phyloP scores from a whole-genome alignment of 2,797 vertebrate species.

The Pterois miles region DNA sequence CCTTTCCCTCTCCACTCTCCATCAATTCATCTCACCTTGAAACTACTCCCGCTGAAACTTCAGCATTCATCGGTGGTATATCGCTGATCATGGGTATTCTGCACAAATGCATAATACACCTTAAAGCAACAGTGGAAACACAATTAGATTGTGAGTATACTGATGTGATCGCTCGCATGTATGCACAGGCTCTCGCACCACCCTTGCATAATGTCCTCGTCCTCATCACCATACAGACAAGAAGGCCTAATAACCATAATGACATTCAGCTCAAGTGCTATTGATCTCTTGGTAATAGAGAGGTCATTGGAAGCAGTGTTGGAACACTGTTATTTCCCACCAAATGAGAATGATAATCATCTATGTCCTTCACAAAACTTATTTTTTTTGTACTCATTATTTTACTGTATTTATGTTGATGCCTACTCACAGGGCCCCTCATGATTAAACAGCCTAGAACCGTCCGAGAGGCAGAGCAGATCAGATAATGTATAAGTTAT shows the following conservation, averaged over 20 bases:
- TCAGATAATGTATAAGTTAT: not conserved
- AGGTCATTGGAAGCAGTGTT: conserved; percentile 44
- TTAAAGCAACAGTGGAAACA: conserved; percentile 36
- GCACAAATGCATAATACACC: conserved; percentile 28
- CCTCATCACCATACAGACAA: conserved; percentile 69
- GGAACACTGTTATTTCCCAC: conserved; percentile 38
- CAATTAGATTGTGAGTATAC: conserved; percentile 43
- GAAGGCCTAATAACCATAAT: conserved; percentile 73
- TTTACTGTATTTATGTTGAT: conserved; percentile 28
- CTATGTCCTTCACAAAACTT: conserved; percentile 39
- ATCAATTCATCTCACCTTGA: conserved; percentile 56
- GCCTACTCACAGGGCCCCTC: conserved; percentile 5
- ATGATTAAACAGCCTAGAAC: conserved; percentile 12
- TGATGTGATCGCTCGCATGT: conserved; percentile 37
- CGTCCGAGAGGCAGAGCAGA: not conserved
- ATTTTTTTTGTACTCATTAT: conserved; percentile 38
- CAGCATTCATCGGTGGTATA: conserved; percentile 21
- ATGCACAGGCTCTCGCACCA: conserved; percentile 14
- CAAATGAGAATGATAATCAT: conserved; percentile 54
- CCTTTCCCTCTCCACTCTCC: conserved; percentile 14
- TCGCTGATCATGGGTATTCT: conserved; percentile 32
- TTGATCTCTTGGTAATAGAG: conserved; percentile 74
- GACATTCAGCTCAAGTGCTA: conserved; percentile 76
- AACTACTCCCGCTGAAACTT: conserved; percentile 12
- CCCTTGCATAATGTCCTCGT: conserved; percentile 66